phyloP scores from a whole-genome alignment of 37 sponge, comb jelly and placozoan genomes.

The Sycon ciliatum region DNA sequence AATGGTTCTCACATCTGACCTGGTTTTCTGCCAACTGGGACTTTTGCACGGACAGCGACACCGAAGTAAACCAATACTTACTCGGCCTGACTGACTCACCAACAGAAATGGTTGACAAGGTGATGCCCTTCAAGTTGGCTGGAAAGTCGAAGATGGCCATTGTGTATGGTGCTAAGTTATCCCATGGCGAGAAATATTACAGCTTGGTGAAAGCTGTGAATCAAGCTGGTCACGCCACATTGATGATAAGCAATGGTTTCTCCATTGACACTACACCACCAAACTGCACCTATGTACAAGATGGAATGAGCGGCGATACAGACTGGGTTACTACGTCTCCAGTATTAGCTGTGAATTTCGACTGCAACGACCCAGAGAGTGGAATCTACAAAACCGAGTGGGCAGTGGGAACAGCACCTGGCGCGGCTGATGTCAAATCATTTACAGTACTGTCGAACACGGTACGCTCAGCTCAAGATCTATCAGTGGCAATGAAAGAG shows the following conservation, averaged over 20 bases:
- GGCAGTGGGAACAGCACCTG: not conserved
- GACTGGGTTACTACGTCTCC: not conserved
- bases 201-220: not conserved
- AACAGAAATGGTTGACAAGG: too few relatives aligned
- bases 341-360: not conserved
- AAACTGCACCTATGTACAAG: not conserved
- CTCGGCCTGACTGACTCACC: not conserved
- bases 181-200: not conserved
- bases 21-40: not conserved
- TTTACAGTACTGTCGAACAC: not conserved
- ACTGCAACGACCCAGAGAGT: not conserved
- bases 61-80: not conserved
- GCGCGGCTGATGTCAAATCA: not conserved
- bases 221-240: not conserved
- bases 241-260: not conserved
- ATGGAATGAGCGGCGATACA: not conserved
- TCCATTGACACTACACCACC: constrained; percentile 1
- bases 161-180: too few relatives aligned
- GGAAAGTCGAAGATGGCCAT: too few relatives aligned
- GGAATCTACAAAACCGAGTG: not conserved
- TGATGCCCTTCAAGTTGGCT: too few relatives aligned
- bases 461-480: not conserved
- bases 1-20: not conserved
- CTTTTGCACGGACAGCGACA: not conserved
- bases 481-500: not conserved